Base-by-base conservation (phyloP, 2,113 vertebrate species). In the Melanocharis versteri region DNA sequence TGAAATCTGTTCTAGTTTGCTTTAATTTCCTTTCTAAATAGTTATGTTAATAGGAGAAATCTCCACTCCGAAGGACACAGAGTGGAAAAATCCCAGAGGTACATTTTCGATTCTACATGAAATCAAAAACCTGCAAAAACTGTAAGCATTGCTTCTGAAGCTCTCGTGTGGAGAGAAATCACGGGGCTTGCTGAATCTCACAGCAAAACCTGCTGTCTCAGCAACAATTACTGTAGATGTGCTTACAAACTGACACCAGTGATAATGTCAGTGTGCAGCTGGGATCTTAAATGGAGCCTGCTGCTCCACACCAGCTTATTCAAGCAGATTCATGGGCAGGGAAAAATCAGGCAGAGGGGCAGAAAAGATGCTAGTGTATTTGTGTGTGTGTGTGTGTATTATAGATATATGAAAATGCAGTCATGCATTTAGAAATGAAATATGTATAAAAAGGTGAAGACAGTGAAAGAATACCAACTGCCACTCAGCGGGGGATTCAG, bases 191-290 rank as follows among this genome's bases (percentile, higher is more conserved):
- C 70, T 76, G 81, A 84, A 73, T 76, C 75, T 72, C 62, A 24
- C 37, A 62, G 69, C 42, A 89, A 94, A 96, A 90, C 57, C 80
- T 93, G 85, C 77, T 94, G 80, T 47, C 90, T 96, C 95, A 89
- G 87, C 94, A 96, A 84, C 56, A 68, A 71, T 85, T 94, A 78
- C 60, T 75, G 75, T 39, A 62, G 88, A 86, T 69, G 76, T 13
- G 73, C 79, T 87, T 89, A 90, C 72, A 92, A 92, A 93, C 42
- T 83, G 88, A 94, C 83, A 91, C 69, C n/a, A 53, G 33, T 42
- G 83, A 95, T 88, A 96, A 97, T 86, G 89, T 79, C 88, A 91
- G 45, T 2, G 26, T 83, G 73, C 91, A 89, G 91, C 79, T 94
- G 90, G 53, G 80, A 84, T 88, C 53, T 77, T 81, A 93, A 94